Base-by-base conservation (phyloP, 2,888 invertebrate genomes). In the Lepetodrilus schrolli region DNA sequence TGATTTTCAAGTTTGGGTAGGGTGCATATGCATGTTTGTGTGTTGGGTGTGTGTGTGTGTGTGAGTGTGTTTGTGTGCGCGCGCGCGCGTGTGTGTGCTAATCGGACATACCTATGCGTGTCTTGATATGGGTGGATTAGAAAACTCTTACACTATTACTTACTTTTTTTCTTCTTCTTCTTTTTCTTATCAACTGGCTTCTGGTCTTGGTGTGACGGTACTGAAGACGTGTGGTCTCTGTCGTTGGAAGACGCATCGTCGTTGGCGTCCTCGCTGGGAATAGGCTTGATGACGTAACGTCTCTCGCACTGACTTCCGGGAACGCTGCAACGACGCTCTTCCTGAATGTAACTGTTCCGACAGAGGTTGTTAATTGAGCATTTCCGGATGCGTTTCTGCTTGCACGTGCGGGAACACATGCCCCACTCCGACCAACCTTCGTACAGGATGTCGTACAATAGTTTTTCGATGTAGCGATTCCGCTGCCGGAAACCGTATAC, bases 321-420 rank as follows among this genome's bases (percentile, higher is more conserved):
- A 48, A 94, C 93, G 88, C 95, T 96, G 89, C 97, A 97, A 87
- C 95, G 95, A 1, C 96, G 95, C 4, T 94, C 94, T 91, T 97
- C 96, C 76, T 94, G 93, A 70, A 96, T 93, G 47, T 95, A 93
- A 87, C 94, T 94, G 51, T 93, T 93, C 1, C 94, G 94, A 85
- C 97, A 97, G 81, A 95, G 92, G 8, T 93, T 93, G 0, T 93
- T 93, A 84, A 93, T 93, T 84, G 93, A 93, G 90, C 96, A 97
- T 87, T 93, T 93, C 89, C 96, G 94, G 86, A 75, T 80, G 81
- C 97, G 92, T 43, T 94, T 92, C 1, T 96, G 96, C 20, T 94
- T 94, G 88, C 97, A 97, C 80, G 94, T 93, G 77, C 93, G 92
- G 0, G 94, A 94, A 87, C 97, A 97, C 10, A 93, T 91, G 0